phyloP scores from a whole-genome alignment of 1,140 invertebrate genomes.

The Neuroterus valhalla region DNA sequence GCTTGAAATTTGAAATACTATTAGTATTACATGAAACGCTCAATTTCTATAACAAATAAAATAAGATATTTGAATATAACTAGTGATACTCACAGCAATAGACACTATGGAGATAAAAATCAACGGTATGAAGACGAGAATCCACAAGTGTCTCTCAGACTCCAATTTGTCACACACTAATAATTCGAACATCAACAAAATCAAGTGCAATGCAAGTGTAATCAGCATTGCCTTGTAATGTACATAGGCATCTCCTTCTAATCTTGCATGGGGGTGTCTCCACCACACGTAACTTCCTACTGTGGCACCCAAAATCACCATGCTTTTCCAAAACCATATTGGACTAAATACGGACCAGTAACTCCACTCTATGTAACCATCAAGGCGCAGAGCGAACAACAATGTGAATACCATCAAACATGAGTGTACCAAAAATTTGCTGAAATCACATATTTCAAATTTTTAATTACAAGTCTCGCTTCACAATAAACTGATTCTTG shows the following conservation, averaged over 20 bases:
- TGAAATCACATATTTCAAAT: constrained; percentile 75
- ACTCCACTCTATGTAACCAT: constrained; percentile 91
- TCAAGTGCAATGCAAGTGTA: constrained; percentile 93
- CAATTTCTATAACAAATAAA: constrained; percentile 25
- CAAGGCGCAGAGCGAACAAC: constrained; percentile 91
- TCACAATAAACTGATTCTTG: no score
- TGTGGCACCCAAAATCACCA: constrained; percentile 91
- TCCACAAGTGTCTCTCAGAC: constrained; percentile 92
- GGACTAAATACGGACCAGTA: constrained; percentile 96
- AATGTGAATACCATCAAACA: constrained; percentile 94
- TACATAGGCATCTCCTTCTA: constrained; percentile 95
- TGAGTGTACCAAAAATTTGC: constrained; percentile 96
- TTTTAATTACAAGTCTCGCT: no score
- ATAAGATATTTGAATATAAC: background rate
- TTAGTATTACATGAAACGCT: no score
- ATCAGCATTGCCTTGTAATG: constrained; percentile 99
- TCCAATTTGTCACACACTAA: constrained; percentile 96
- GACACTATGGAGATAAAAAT: constrained; percentile 97
- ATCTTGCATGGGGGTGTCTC: constrained; percentile 90
- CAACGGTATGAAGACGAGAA: constrained; percentile 96
- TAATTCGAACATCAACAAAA: constrained; percentile 97
- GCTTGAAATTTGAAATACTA: no score
- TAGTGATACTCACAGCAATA: constrained; percentile 81
- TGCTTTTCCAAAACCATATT: constrained; percentile 97
- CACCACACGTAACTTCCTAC: constrained; percentile 96